Evolutionary conservation across 2,888 invertebrate species (phyloP).

Genomic region (Acrobasis suavella): DNA sequence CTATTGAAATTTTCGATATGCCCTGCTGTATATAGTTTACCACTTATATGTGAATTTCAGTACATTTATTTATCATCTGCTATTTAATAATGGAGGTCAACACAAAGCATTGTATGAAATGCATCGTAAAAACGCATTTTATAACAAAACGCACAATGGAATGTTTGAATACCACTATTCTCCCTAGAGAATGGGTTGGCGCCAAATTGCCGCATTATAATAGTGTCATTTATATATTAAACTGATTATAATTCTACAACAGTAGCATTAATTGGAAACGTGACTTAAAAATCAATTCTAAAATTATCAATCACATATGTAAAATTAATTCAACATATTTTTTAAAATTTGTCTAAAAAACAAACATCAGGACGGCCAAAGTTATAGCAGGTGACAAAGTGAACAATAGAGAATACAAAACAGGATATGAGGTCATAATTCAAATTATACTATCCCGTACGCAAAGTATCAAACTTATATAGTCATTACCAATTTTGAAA

Average conservation of each 20-base stretch:
- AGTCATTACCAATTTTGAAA: slow-evolving; percentile 75
- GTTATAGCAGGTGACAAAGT: slow-evolving; percentile 16
- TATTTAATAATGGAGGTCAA: too few species aligned
- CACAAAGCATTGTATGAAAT: background rate
- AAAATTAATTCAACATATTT: background rate
- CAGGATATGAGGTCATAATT: slow-evolving; percentile 59
- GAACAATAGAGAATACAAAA: slow-evolving; percentile 19
- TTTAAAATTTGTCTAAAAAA: background rate
- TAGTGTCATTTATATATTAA: slow-evolving; percentile 13
- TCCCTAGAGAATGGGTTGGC: slow-evolving; percentile 7
- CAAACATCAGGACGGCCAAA: background rate
- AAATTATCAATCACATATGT: background rate
- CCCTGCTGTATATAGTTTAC: too few species aligned
- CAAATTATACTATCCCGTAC: slow-evolving; percentile 57
- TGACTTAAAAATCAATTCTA: background rate
- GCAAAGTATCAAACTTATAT: slow-evolving; percentile 60
- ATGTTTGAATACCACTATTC: slow-evolving; percentile 19
- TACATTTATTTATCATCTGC: too few species aligned
- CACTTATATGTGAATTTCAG: too few species aligned
- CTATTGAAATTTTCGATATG: too few species aligned
- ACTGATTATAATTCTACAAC: slow-evolving; percentile 11
- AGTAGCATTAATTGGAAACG: slow-evolving; percentile 14
- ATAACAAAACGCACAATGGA: slow-evolving; percentile 7
- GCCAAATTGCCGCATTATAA: slow-evolving; percentile 18
- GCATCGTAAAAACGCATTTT: background rate